Base-by-base conservation (phyloP, 1,140 invertebrate species). In the Anoplophora glabripennis region DNA sequence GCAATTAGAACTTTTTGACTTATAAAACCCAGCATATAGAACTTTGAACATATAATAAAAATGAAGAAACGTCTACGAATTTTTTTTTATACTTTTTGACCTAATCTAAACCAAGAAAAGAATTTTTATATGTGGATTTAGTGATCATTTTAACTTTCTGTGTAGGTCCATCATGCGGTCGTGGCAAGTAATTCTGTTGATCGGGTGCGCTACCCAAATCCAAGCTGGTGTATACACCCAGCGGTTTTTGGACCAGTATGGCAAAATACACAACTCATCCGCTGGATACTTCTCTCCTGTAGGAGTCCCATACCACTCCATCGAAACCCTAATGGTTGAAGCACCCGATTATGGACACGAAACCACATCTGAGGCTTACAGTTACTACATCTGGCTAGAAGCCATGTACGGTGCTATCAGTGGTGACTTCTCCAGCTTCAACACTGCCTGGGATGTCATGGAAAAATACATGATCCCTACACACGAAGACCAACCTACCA, bases 311-410 rank as follows among this genome's bases (percentile, higher is more conserved):
- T 64, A 60, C 35, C 62, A 64, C 28, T 18, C 57, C n/a, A 49
- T 64, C 41, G 62, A 64, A 64, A 64, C 62, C 14, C 41, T 64
- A 12, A 47, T 64, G 41, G 56, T 64, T 8, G 62, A 64, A 60
- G 57, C 62, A 8, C 55, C 53, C 28, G 62, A 64, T 37, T 35
- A 64, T 41, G 62, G 62, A n/a, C 62, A 64, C 34, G 52, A 64
- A 60, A 64, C 62, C 48, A 64, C 62, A 1, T 64, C 62, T n/a
- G 62, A 64, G 54, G 57, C 62, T 4, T 61, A 53, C 49, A 63
- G 61, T 53, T 64, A 64, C 58, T 57, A 61, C 38, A 21, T 64
- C 8, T 64, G 63, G 63, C 38, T 64, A 14, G 63, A 64, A 51
- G 63, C 63, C 9, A 58, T 64, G 58, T 53, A 64, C 33, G 63